These are phyloP conservation scores for Stomatorhinus walkeri DNA, from an alignment of 2,797 vertebrate genomes.

Conservation along the genomic window DNA sequence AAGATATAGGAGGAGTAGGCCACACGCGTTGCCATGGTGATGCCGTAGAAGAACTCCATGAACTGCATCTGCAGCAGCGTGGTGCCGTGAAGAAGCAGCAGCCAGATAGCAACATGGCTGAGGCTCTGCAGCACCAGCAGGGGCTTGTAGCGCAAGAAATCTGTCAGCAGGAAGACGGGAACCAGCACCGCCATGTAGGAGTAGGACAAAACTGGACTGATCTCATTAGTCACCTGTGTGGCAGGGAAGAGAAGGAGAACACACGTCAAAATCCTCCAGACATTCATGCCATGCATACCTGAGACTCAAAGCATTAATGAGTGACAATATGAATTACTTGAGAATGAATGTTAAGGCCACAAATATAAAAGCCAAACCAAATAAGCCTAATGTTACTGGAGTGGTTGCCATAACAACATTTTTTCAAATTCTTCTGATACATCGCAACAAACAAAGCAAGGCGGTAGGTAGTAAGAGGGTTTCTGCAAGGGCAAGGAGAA, in stretches of 20 bases:
- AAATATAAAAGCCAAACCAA: background rate
- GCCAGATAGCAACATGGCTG: constrained; percentile 80
- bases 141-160: constrained; percentile 85
- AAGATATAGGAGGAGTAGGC: constrained; percentile 98
- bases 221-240: constrained; percentile 83
- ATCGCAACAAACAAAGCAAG: background rate
- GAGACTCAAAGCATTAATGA: background rate
- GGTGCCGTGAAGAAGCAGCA: constrained; percentile 69
- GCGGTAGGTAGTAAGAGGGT: background rate
- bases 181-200: constrained; percentile 85
- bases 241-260: background rate
- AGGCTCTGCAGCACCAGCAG: constrained; percentile 81
- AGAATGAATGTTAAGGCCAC: background rate
- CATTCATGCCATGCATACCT: background rate
- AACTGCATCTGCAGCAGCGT: constrained; percentile 78
- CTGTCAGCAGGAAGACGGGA: constrained; percentile 85
- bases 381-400: background rate
- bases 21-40: constrained; percentile 89
- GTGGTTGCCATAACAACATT: background rate
- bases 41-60: constrained; percentile 89
- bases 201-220: constrained; percentile 82
- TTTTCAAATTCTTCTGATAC: background rate
- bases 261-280: background rate
- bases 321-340: background rate
- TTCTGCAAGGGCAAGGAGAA: background rate